Conservation (phyloP, 53 echinoderm and acorn worm genomes). For the Zoroaster sp. region DNA sequence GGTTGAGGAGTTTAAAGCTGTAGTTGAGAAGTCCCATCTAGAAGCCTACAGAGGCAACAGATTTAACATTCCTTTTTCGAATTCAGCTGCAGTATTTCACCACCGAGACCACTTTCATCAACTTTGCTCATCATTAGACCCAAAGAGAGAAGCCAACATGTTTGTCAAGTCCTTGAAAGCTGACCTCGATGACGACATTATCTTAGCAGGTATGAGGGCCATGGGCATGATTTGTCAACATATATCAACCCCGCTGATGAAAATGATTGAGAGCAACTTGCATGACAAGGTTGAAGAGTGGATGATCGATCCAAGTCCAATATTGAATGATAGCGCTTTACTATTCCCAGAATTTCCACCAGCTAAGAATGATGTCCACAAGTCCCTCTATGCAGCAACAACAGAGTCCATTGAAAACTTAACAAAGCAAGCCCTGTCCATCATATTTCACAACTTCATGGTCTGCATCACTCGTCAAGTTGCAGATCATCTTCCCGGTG, state of each 20-base stretch:
- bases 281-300: constrained; percentile 41
- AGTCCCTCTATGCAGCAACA: constrained; percentile 29
- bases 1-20: constrained; percentile 53
- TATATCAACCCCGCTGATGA: constrained; percentile 40
- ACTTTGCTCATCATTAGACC: constrained; percentile 52
- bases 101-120: constrained; percentile 46
- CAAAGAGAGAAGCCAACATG: constrained; percentile 49
- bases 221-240: constrained; percentile 56
- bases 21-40: constrained; percentile 34
- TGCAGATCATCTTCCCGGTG: constrained; percentile 52
- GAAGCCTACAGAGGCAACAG: constrained; percentile 57
- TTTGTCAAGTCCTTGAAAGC: constrained; percentile 52
- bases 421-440: constrained; percentile 56
- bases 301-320: constrained; percentile 64
- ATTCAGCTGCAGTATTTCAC: constrained; percentile 64
- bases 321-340: constrained; percentile 40
- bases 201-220: constrained; percentile 56
- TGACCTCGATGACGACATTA: constrained; percentile 37
- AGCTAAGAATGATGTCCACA: constrained; percentile 32
- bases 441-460: constrained; percentile 38
- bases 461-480: constrained; percentile 31
- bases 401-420: constrained; percentile 55
- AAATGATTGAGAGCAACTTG: constrained; percentile 59
- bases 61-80: constrained; percentile 57
- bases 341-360: constrained; percentile 66